Percentiles rank a stretch among this genome's conserved stretches.
Evolutionary conservation across 2,888 invertebrate genomes (phyloP).

Genomic region (Chymomyza fuscimana): DNA sequence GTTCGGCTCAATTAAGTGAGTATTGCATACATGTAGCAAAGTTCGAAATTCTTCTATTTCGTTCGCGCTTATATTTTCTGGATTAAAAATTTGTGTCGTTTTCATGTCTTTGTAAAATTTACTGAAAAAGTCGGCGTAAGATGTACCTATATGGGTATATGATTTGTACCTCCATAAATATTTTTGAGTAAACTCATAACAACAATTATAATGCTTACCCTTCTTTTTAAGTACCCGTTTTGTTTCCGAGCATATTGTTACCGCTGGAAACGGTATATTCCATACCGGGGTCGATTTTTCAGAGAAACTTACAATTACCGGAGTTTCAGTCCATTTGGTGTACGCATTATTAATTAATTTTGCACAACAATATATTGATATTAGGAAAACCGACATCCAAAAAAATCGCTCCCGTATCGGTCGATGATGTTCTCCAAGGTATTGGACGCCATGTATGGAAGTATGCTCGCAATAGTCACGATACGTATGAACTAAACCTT

Average conservation of each 20-base stretch:
- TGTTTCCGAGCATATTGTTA: constrained; percentile 78
- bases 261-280: constrained; percentile 78
- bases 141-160: constrained; percentile 30
- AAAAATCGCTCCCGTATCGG: constrained; percentile 81
- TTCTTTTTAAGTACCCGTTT: constrained; percentile 62
- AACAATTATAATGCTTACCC: constrained; percentile 29
- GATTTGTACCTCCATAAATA: not conserved
- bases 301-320: constrained; percentile 87
- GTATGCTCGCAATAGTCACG: constrained; percentile 83
- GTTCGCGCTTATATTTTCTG: constrained; percentile 47
- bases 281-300: constrained; percentile 83
- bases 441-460: constrained; percentile 83
- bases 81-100: constrained; percentile 46
- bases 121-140: constrained; percentile 60
- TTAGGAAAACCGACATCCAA: constrained; percentile 82
- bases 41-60: constrained; percentile 75
- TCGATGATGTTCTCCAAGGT: constrained; percentile 82
- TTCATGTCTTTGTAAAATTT: constrained; percentile 47
- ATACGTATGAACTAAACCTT: constrained; percentile 78
- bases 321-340: constrained; percentile 85
- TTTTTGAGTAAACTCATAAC: not conserved
- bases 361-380: constrained; percentile 83
- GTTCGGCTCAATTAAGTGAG: constrained; percentile 65
- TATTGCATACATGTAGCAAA: constrained; percentile 74
- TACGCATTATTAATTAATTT: constrained; percentile 83